Evolutionary conservation across 35 echinoderm and acorn worm species (phyloP).

Genomic region (Ptychodera flava): DNA sequence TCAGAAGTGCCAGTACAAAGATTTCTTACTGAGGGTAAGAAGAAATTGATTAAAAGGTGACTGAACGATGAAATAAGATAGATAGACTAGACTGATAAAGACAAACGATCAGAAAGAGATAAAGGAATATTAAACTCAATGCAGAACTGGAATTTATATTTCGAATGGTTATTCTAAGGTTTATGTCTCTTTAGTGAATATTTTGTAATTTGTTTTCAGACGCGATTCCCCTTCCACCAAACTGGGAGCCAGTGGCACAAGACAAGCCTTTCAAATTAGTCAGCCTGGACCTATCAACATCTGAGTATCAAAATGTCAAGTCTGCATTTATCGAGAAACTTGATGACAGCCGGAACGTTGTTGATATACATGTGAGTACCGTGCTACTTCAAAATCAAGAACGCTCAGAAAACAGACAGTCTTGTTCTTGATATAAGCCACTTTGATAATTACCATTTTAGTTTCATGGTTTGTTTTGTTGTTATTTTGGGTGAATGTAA

Average conservation of each 20-base stretch:
- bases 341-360: neutral
- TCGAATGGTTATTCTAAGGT: neutral
- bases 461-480: too few relatives aligned
- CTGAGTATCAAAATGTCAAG: neutral
- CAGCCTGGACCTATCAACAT: neutral
- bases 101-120: too few relatives aligned
- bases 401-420: too few relatives aligned
- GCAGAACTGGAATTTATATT: too few relatives aligned
- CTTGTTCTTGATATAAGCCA: too few relatives aligned
- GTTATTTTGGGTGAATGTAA: too few relatives aligned
- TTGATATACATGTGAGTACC: neutral
- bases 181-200: neutral
- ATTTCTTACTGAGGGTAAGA: neutral
- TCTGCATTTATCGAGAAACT: neutral
- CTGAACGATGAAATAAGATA: neutral
- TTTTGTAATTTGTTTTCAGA: neutral
- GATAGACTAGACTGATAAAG: neutral
- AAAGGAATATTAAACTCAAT: too few relatives aligned
- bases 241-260: neutral
- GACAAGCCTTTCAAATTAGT: neutral
- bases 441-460: too few relatives aligned
- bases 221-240: neutral
- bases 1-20: neutral
- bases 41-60: neutral
- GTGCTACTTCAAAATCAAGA: too few relatives aligned